Conservation (phyloP, 2,797 vertebrate species). For the Ptychadena robeensis region DNA sequence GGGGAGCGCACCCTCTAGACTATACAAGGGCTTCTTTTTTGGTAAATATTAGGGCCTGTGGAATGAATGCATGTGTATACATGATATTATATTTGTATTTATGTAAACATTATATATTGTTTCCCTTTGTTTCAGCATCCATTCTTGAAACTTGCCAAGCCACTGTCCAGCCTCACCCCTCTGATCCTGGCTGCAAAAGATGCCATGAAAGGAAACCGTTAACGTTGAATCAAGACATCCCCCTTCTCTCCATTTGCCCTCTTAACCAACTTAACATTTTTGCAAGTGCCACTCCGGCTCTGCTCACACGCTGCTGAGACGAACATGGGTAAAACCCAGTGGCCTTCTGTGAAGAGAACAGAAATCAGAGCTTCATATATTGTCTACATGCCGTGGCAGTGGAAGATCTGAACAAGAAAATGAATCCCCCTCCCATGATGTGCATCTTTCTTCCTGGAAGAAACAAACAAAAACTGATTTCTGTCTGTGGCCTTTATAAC, state of each 20-base stretch:
- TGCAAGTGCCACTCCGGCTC: constrained; percentile 39
- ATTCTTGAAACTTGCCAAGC: constrained; percentile 98
- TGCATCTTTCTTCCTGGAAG: constrained; percentile 38
- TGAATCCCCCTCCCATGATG: constrained; percentile 15
- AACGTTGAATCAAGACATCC: constrained; percentile 70
- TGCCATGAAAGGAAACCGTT: constrained; percentile 98
- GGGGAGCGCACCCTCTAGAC: too few species aligned
- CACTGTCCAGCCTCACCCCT: constrained; percentile 95
- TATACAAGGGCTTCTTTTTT: too few species aligned
- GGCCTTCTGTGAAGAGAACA: constrained; percentile 20
- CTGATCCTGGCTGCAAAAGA: constrained; percentile 98
- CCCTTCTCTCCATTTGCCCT: constrained; percentile 44
- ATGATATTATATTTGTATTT: too few species aligned
- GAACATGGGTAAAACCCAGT: constrained; percentile 2
- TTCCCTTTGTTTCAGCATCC: constrained; percentile 81
- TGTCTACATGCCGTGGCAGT: constrained; percentile 28
- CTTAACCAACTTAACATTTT: constrained; percentile 43
- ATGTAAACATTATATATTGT: not conserved
- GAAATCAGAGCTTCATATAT: not conserved
- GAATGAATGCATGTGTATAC: too few species aligned
- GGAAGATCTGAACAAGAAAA: constrained; percentile 14
- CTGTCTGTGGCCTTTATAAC: constrained; percentile 43
- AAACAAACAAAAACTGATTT: not conserved
- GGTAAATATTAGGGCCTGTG: too few species aligned
- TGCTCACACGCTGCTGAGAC: constrained; percentile 26